Evolutionary conservation across 2,113 vertebrate species (phyloP).

Genomic region (Plecturocebus donacophilus): DNA sequence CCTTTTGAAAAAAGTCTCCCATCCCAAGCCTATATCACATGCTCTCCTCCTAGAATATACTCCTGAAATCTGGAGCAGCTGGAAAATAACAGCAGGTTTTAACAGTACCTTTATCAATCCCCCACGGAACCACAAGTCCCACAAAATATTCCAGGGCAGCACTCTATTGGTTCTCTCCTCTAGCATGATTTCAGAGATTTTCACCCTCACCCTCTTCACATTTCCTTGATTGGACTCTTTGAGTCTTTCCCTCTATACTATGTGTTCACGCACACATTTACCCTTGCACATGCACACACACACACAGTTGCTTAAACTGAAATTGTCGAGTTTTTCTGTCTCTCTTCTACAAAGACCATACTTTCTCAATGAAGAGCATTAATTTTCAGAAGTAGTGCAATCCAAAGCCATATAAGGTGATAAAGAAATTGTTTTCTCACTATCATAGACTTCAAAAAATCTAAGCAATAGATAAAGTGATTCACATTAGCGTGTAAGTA

Average conservation of each 20-base stretch:
- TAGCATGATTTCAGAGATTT: not conserved
- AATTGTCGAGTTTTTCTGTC: not conserved
- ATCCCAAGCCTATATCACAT: not conserved
- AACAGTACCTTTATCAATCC: not conserved
- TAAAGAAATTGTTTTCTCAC: not conserved
- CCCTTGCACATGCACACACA: too few relatives aligned
- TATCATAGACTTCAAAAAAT: not conserved
- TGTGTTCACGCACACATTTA: too few relatives aligned
- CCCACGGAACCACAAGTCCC: not conserved
- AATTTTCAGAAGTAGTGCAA: not conserved
- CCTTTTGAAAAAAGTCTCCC: not conserved
- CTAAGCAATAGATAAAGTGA: not conserved
- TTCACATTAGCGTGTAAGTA: not conserved
- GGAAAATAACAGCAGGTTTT: not conserved
- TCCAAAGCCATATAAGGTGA: not conserved
- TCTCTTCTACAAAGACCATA: not conserved
- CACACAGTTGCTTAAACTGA: not conserved
- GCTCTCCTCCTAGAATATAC: not conserved
- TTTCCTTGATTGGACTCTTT: not conserved
- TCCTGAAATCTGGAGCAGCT: not conserved
- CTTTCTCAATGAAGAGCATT: not conserved
- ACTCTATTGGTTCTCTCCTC: accelerated
- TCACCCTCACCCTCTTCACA: accelerated
- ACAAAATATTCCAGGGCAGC: not conserved
- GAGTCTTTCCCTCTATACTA: not conserved